phyloP scores from a whole-genome alignment of 2,888 invertebrate species.

The Nymphalis c-album region DNA sequence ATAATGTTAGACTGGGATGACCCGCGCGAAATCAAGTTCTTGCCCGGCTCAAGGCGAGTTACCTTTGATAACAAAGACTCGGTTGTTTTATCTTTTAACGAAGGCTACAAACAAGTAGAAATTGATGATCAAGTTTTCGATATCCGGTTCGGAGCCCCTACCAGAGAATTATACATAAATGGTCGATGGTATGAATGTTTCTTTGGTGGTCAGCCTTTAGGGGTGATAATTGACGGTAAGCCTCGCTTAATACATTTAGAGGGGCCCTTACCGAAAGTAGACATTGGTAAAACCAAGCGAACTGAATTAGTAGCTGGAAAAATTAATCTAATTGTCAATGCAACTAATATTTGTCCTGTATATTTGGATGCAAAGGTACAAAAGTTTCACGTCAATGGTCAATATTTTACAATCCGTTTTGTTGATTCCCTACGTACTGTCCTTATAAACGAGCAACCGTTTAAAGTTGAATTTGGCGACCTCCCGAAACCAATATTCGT shows the following conservation, averaged over 20 bases:
- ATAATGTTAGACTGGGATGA: slow-evolving; percentile 93
- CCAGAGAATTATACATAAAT: slow-evolving; percentile 94
- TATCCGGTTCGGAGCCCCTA: slow-evolving; percentile 94
- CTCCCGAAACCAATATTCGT: slow-evolving; percentile 89
- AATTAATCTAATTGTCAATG: slow-evolving; percentile 91
- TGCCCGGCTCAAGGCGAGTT: slow-evolving; percentile 88
- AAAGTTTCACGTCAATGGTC: slow-evolving; percentile 87
- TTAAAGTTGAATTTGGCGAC: slow-evolving; percentile 91
- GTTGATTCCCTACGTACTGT: slow-evolving; percentile 89
- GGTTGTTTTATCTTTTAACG: slow-evolving; percentile 83
- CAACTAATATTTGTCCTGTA: slow-evolving; percentile 88
- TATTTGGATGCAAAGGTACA: slow-evolving; percentile 93
- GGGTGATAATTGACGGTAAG: slow-evolving; percentile 89
- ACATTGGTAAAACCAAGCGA: slow-evolving; percentile 89
- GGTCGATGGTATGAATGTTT: slow-evolving; percentile 94
- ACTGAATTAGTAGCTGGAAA: slow-evolving; percentile 92
- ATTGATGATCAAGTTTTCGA: slow-evolving; percentile 88
- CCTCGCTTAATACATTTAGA: slow-evolving; percentile 90
- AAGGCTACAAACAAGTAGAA: slow-evolving; percentile 86
- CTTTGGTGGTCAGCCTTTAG: slow-evolving; percentile 93
- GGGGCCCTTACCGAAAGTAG: slow-evolving; percentile 96
- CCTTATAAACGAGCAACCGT: slow-evolving; percentile 88
- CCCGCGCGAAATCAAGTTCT: slow-evolving; percentile 91
- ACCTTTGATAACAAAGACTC: slow-evolving; percentile 89
- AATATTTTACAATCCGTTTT: slow-evolving; percentile 88